These are phyloP conservation scores for Macrostomum cliftonense DNA, from an alignment of 2,888 invertebrate genomes.

Conservation along the genomic window DNA sequence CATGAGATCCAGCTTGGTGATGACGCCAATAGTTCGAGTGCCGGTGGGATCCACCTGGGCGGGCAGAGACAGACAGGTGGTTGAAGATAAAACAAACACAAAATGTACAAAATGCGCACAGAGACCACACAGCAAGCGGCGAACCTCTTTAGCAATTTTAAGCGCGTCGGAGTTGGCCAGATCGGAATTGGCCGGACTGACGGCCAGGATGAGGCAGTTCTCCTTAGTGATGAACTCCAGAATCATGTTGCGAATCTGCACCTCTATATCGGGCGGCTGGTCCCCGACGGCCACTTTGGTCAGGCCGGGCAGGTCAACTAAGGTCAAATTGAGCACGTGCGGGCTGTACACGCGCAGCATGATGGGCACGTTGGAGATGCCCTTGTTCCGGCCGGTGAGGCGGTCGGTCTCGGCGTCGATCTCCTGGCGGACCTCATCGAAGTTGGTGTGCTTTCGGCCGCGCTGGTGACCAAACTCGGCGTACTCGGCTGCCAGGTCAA, in stretches of 20 bases:
- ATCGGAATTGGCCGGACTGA: slow-evolving; percentile 35
- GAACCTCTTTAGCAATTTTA: slow-evolving; percentile 15
- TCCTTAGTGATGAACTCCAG: slow-evolving; percentile 20
- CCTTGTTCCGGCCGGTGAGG: slow-evolving; percentile 88
- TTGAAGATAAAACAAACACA: no score
- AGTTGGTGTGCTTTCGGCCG: slow-evolving; percentile 53
- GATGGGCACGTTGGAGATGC: slow-evolving; percentile 92
- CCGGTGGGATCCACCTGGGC: slow-evolving; percentile 5
- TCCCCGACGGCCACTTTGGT: slow-evolving; percentile 16
- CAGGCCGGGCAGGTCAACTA: slow-evolving; percentile 16
- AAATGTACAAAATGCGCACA: no score
- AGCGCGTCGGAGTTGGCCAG: slow-evolving; percentile 17
- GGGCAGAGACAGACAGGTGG: no score
- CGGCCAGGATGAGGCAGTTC: slow-evolving; percentile 34
- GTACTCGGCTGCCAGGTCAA: slow-evolving; percentile 73
- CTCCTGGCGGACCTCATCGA: slow-evolving; percentile 74
- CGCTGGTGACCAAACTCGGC: slow-evolving; percentile 74
- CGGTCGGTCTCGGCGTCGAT: slow-evolving; percentile 96
- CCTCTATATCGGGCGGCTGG: slow-evolving; percentile 15
- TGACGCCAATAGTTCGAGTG: slow-evolving; percentile 19
- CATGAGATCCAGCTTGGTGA: slow-evolving; percentile 23
- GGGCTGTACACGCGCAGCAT: slow-evolving; percentile 95
- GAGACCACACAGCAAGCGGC: no score
- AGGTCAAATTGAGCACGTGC: slow-evolving; percentile 40
- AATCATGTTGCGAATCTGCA: slow-evolving; percentile 15